Base-by-base conservation (phyloP, 2,888 invertebrate genomes). In the Drosophila recens region DNA sequence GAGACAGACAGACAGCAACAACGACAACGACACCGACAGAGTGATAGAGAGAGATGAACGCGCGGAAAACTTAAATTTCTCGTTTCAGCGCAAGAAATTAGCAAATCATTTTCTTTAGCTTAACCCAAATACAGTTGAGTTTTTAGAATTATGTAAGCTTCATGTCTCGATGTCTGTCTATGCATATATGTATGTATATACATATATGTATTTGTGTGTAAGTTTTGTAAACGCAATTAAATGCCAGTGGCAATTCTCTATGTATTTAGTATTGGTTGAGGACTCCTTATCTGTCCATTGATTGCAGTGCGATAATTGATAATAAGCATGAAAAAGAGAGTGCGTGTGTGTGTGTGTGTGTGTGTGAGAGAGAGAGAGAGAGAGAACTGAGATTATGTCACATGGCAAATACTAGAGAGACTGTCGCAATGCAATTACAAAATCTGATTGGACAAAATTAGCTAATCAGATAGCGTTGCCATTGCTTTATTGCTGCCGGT, bases 21-120 rank as follows among this genome's bases (percentile, higher is more conserved):
- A 10, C 36, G 42, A 57, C 36, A 56, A 5, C 27, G 46, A 5
- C 27, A 6, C 27, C 4, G 49, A 49, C 36, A 48, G 23, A 40
- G 40, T 46, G 40, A 54, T 36, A n/a, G 13, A 61, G 57, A 54
- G 66, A n/a, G 48, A 56, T 61, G 49, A 59, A 67, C 76, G 82
- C 80, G 73, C 86, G 87, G 84, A 86, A 84, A 84, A 84, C 84
- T 88, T 83, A 84, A 84, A 84, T 84, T 84, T 84, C 84, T 88
- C 81, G 84, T 84, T 84, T 84, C 74, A 76, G 74, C 81, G 80
- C 72, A 80, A 88, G 87, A 84, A 84, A 84, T 84, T 84, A 88
- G 88, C 84, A 84, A 84, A 84, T 84, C 84, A 84, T 88, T 84
- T 84, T 88, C 87, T 87, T 80, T 81, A 79, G 82, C 80, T 88